phyloP scores from a whole-genome alignment of 2,888 invertebrate genomes.

The Sinohyriopsis cumingii region DNA sequence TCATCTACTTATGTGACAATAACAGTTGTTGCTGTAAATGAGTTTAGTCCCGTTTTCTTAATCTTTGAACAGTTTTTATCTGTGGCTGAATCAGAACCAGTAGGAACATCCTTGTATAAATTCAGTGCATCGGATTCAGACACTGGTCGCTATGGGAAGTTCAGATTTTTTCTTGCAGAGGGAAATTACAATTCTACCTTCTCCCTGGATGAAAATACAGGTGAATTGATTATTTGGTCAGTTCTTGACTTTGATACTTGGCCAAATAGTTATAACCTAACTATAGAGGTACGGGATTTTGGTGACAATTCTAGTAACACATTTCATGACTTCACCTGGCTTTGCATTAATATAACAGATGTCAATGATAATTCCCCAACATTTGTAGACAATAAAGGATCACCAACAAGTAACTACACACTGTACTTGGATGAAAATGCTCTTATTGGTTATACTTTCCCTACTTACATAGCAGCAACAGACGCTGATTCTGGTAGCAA shows the following conservation, averaged over 20 bases:
- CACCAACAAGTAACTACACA: no score
- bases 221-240: constrained; percentile 47
- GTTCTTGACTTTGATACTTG: constrained; percentile 55
- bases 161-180: constrained; percentile 26
- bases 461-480: no score
- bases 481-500: no score
- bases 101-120: constrained; percentile 45
- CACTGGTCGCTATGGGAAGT: constrained; percentile 34
- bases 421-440: no score
- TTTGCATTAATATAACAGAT: constrained; percentile 42
- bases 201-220: constrained; percentile 39
- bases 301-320: constrained; percentile 14
- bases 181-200: constrained; percentile 34
- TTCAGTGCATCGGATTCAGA: constrained; percentile 51
- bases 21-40: constrained; percentile 54
- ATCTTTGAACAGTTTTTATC: constrained; percentile 33
- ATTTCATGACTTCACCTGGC: constrained; percentile 31
- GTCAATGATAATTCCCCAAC: constrained; percentile 51
- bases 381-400: constrained; percentile 15
- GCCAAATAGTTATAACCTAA: constrained; percentile 31
- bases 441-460: no score
- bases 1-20: constrained; percentile 42
- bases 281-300: constrained; percentile 44
- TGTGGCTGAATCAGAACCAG: constrained; percentile 40
- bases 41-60: constrained; percentile 50